A percentile compares a stretch with the other conserved stretches of the same genome.
These are phyloP conservation scores for Sphenopsis melanotis DNA, from an alignment of 2,797 vertebrate species.

Conservation along the genomic window DNA sequence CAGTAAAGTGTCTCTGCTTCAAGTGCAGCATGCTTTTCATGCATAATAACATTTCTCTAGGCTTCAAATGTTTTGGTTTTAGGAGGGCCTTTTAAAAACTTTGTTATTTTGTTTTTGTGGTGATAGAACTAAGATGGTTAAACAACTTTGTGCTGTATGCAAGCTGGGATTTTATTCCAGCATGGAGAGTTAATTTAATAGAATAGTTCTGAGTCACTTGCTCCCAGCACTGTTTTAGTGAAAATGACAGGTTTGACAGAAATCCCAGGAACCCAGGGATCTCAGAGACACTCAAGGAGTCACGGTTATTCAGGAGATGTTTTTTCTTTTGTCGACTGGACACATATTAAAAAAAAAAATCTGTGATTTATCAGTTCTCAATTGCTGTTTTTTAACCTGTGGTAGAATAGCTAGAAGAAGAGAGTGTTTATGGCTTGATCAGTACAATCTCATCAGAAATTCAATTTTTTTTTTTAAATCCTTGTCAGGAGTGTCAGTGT, in stretches of 20 bases:
- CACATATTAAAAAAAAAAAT: neutral
- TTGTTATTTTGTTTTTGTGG: neutral
- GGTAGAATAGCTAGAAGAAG: neutral
- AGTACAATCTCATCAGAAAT: neutral
- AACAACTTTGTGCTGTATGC: neutral
- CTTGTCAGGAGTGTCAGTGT: neutral
- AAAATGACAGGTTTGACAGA: neutral
- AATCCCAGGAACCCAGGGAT: neutral
- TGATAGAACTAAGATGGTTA: neutral
- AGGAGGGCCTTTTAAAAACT: neutral
- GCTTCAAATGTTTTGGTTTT: neutral
- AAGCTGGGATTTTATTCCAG: neutral
- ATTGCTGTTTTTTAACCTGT: neutral
- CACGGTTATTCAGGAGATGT: neutral
- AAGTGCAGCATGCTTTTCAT: neutral
- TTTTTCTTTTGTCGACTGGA: neutral
- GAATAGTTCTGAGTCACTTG: neutral
- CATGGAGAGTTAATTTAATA: neutral
- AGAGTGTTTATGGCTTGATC: neutral
- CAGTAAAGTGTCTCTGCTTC: neutral
- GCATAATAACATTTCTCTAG: neutral
- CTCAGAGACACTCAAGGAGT: neutral
- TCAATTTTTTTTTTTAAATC: neutral
- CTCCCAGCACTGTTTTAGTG: neutral
- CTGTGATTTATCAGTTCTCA: neutral